Conservation (phyloP, 1,140 invertebrate species). For the Brachionus koreanus region DNA sequence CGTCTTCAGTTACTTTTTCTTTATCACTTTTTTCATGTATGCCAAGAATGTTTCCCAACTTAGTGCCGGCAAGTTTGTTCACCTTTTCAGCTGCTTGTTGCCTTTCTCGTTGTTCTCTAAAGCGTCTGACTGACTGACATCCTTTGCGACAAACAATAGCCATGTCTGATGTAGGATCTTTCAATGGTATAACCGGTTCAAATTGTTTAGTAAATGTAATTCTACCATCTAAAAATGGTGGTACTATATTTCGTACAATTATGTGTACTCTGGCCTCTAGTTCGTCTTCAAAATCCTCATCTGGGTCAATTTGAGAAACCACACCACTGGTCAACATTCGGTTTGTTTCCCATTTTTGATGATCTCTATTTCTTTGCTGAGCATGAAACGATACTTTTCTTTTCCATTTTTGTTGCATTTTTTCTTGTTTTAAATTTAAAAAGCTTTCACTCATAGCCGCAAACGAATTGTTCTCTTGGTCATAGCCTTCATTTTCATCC, state of each 20-base stretch:
- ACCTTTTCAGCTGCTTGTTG: conserved; percentile 95
- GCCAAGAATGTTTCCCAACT: conserved; percentile 94
- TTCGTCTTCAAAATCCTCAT: conserved; percentile 72
- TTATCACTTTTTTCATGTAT: conserved; percentile 67
- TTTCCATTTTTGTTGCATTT: conserved; percentile 79
- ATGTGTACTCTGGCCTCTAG: conserved; percentile 90
- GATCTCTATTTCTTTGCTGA: conserved; percentile 89
- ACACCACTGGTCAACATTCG: conserved; percentile 93
- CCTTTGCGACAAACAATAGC: conserved; percentile 93
- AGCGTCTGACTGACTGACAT: conserved; percentile 75
- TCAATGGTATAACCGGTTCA: conserved; percentile 85
- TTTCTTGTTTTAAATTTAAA: conserved; percentile 81
- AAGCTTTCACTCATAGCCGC: conserved; percentile 82
- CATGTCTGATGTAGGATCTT: conserved; percentile 97
- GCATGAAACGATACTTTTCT: conserved; percentile 88
- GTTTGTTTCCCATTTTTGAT: conserved; percentile 97
- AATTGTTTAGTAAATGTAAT: conserved; percentile 99
- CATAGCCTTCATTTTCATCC: conserved; percentile 72
- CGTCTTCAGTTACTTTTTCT: conserved; percentile 49
- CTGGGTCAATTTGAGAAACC: conserved; percentile 79
- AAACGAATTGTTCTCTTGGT: conserved; percentile 89
- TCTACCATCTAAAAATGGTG: conserved; percentile 94
- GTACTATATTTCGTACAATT: conserved; percentile 87
- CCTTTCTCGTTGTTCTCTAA: conserved; percentile 90
- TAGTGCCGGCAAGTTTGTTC: conserved; percentile 95